A percentile compares a stretch with the other conserved stretches of the same genome.
phyloP scores from a whole-genome alignment of 2,888 invertebrate species.

The Sarcophaga variegata region DNA sequence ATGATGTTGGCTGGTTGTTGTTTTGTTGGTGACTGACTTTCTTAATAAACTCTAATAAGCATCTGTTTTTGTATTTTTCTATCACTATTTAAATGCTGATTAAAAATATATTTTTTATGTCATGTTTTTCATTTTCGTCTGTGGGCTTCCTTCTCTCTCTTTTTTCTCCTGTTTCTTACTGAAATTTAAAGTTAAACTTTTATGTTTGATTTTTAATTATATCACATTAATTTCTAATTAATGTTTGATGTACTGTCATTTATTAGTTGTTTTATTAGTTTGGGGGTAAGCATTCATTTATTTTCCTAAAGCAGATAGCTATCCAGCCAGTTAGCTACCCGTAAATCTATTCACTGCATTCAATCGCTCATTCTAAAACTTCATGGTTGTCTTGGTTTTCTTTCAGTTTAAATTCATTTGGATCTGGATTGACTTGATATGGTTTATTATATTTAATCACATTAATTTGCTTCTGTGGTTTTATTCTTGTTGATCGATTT shows the following conservation, averaged over 20 bases:
- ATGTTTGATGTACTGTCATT: slow-evolving; percentile 69
- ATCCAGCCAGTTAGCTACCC: background rate
- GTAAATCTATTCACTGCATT: background rate
- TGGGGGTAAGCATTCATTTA: slow-evolving; percentile 30
- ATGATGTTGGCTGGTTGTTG: background rate
- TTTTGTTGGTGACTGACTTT: slow-evolving; percentile 3
- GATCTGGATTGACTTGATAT: slow-evolving; percentile 21
- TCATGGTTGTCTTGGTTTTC: slow-evolving; percentile 39
- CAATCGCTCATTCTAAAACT: slow-evolving; percentile 19
- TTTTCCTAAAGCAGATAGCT: background rate
- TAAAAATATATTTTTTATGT: slow-evolving; percentile 20
- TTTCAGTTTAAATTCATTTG: slow-evolving; percentile 8
- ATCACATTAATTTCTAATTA: slow-evolving; percentile 71
- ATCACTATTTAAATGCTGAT: slow-evolving; percentile 27
- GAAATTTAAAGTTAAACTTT: slow-evolving; percentile 49
- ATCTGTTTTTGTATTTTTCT: slow-evolving; percentile 37
- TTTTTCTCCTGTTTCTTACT: background rate
- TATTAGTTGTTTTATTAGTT: slow-evolving; percentile 59
- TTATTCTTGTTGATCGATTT: slow-evolving; percentile 44
- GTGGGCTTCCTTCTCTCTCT: background rate
- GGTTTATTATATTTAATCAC: slow-evolving; percentile 60
- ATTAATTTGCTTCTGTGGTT: slow-evolving; percentile 56
- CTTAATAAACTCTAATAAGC: slow-evolving; percentile 25
- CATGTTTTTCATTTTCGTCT: slow-evolving; percentile 2
- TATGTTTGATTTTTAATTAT: slow-evolving; percentile 66